Evolutionary conservation across 2,113 vertebrate species (phyloP).

Genomic region (Anas platyrhynchos): DNA sequence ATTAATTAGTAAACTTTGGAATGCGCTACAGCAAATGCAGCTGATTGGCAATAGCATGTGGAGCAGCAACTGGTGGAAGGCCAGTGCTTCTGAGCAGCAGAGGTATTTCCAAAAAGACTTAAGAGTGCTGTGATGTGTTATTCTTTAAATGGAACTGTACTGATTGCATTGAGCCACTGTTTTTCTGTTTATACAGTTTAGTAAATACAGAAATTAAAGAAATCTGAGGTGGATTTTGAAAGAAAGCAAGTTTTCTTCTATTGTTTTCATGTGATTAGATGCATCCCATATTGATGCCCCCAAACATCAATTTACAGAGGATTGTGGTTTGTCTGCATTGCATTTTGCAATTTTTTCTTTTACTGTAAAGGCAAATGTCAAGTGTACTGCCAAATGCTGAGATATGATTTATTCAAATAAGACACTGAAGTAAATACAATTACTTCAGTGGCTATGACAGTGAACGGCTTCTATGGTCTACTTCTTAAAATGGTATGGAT

Average conservation of each 20-base stretch:
- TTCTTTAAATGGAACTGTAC: slow-evolving; percentile 53
- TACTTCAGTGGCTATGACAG: background rate
- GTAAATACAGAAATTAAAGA: background rate
- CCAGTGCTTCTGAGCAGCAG: slow-evolving; percentile 49
- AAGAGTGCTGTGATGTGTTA: slow-evolving; percentile 59
- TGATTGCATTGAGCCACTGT: slow-evolving; percentile 30
- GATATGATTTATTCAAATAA: background rate
- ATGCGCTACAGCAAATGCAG: slow-evolving; percentile 75
- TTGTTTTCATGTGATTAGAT: background rate
- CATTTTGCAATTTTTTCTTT: background rate
- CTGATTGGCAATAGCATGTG: slow-evolving; percentile 92
- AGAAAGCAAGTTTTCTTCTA: background rate
- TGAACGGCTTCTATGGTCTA: background rate
- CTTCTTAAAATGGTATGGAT: background rate
- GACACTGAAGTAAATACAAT: background rate
- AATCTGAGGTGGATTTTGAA: background rate
- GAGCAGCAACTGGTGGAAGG: slow-evolving; percentile 80
- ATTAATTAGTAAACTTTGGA: slow-evolving; percentile 81
- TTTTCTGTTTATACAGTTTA: background rate
- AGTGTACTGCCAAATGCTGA: background rate
- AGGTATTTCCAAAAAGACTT: slow-evolving; percentile 78
- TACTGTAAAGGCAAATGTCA: background rate
- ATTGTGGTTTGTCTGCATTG: background rate
- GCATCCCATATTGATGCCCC: background rate
- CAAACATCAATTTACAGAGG: background rate